Evolutionary conservation across 2,888 invertebrate genomes (phyloP).

Genomic region (Antitype chi): DNA sequence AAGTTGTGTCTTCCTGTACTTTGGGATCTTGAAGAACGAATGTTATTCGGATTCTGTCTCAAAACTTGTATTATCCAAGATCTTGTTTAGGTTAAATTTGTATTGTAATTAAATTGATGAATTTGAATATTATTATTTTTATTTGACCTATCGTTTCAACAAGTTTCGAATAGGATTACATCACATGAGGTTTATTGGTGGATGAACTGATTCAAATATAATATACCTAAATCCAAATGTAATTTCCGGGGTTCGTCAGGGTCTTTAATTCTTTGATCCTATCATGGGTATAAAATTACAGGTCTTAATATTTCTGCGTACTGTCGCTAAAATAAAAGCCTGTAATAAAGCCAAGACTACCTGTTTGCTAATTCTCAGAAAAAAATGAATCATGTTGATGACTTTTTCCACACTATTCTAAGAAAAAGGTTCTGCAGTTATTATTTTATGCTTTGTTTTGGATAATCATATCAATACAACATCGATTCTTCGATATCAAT

Average conservation of each 20-base stretch:
- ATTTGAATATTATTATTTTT: conserved; percentile 43
- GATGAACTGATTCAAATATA: neutral
- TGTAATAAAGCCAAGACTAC: conserved; percentile 25
- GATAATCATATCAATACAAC: neutral
- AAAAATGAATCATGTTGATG: conserved; percentile 44
- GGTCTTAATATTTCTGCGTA: conserved; percentile 12
- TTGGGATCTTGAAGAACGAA: conserved; percentile 50
- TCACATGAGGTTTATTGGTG: neutral
- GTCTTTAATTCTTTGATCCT: too few species aligned
- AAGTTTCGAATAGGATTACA: conserved; percentile 4
- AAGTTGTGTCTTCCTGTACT: conserved; percentile 65
- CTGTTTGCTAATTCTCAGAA: conserved; percentile 36
- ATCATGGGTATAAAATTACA: conserved; percentile 20
- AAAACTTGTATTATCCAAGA: conserved; percentile 66
- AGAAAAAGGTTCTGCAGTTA: conserved; percentile 19
- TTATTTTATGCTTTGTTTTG: neutral
- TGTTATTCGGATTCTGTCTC: conserved; percentile 49
- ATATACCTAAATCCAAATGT: neutral
- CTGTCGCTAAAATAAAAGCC: conserved; percentile 23
- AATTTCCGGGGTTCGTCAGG: neutral
- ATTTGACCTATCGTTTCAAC: conserved; percentile 1
- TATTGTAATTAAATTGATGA: conserved; percentile 71
- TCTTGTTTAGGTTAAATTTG: conserved; percentile 66
- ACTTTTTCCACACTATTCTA: conserved; percentile 34
- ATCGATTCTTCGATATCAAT: neutral